Percentiles rank a stretch among this genome's conserved stretches.
phyloP scores from a whole-genome alignment of 2,113 vertebrate genomes.

The Aptenodytes forsteri region DNA sequence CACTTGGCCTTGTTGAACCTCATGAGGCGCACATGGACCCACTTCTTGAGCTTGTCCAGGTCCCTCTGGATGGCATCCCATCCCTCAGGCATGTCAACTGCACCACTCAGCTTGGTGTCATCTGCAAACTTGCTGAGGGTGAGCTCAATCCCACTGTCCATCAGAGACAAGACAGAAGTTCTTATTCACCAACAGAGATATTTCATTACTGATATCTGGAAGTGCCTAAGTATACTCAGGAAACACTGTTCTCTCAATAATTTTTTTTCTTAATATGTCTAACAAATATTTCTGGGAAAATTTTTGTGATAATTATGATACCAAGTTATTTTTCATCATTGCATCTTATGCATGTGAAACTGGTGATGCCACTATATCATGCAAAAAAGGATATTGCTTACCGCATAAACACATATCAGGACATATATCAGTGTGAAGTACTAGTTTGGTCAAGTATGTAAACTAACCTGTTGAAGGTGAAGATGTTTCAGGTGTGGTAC shows the following conservation, averaged over 20 bases:
- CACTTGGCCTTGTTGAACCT: background rate
- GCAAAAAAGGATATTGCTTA: background rate
- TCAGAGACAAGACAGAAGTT: background rate
- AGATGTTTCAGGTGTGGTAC: background rate
- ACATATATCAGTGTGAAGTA: background rate
- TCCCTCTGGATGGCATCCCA: background rate
- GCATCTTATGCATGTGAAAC: background rate
- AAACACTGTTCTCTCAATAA: background rate
- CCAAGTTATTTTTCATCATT: background rate
- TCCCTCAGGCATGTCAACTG: background rate
- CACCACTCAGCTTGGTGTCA: background rate
- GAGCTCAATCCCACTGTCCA: accelerated
- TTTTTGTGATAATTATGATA: background rate
- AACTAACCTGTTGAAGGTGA: constrained; percentile 45
- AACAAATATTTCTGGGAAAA: background rate
- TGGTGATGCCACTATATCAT: background rate
- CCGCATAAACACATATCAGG: background rate
- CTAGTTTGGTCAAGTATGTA: background rate
- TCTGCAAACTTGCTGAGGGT: background rate
- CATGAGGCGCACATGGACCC: background rate
- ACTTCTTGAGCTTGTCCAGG: background rate
- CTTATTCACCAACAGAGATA: background rate
- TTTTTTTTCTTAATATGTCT: background rate
- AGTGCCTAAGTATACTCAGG: background rate
- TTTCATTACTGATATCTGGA: background rate